Evolutionary conservation across 37 sponge, comb jelly and placozoan species (phyloP), one percentile per base, ranked within the genome.

Genomic region (Lycopodina hypogea): DNA sequence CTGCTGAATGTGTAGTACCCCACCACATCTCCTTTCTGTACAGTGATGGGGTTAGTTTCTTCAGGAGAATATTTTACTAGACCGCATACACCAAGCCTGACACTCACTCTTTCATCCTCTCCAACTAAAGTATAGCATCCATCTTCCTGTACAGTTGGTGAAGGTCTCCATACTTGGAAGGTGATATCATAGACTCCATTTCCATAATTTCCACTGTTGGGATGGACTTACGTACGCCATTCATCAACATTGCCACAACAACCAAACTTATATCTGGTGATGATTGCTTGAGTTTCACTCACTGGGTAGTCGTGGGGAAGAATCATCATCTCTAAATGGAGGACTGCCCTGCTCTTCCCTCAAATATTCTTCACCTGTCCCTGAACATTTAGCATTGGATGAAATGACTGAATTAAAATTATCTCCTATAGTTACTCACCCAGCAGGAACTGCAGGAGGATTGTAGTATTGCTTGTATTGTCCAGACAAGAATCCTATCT

Each of bases 121-220:
- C 71, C 84, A 30, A 84, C 71, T 11, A 61, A 8, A 29, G 19
- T 62, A 34, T 64, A 81, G 61, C 64, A 63, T 30, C 38, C 65
- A 19, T 3, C 48, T 28, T n/a, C 28, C 42, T 48, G 29, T 11
- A 34, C 41, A 18, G 51, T 42, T 41, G 34, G 60, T 29, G 66
- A 56, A 23, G 78, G 71, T 42, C 84, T 76, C 84, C 84, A 84
- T 29, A 84, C 78, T 77, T 84, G 84, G 62, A 84, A 71, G 35
- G 69, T 29, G 29, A 83, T 56, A 28, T 33, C 23, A 41, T 59
- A 70, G 1, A 0, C 33, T 29, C 17, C 48, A 2, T 42, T 40
- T 35, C 53, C 11, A 32, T 53, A 11, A 2, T 7, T 57, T 26
- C 72, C 72, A 14, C 77, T 21, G 4, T 56, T n/a, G 21, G 38